phyloP scores from a whole-genome alignment of 2,797 vertebrate genomes.

The Apogon talboti region DNA sequence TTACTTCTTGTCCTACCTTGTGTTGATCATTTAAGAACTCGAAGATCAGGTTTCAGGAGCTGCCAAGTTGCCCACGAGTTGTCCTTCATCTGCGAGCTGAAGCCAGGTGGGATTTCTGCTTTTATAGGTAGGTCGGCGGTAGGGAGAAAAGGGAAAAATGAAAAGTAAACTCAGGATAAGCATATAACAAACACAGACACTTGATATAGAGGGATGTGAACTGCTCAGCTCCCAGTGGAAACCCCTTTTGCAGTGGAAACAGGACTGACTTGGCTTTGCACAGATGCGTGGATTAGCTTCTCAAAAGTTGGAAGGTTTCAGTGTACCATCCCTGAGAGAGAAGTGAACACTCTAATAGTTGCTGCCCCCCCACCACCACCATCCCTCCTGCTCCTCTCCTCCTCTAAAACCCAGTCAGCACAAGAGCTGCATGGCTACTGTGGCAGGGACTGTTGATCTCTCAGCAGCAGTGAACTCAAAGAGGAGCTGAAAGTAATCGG shows the following conservation, averaged over 20 bases:
- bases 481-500: slow-evolving; percentile 60
- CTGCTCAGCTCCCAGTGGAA: slow-evolving; percentile 44
- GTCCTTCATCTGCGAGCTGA: slow-evolving; percentile 54
- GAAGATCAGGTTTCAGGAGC: slow-evolving; percentile 48
- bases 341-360: slow-evolving; percentile 38
- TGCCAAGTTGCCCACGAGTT: slow-evolving; percentile 52
- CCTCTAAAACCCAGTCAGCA: slow-evolving; percentile 54
- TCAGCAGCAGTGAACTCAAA: slow-evolving; percentile 50
- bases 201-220: slow-evolving; percentile 35
- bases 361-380: background rate
- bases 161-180: slow-evolving; percentile 41
- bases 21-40: slow-evolving; percentile 45
- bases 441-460: slow-evolving; percentile 55
- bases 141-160: slow-evolving; percentile 30
- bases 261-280: slow-evolving; percentile 29
- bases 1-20: slow-evolving; percentile 26
- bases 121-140: slow-evolving; percentile 43
- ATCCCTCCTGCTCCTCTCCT: background rate
- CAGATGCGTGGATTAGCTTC: slow-evolving; percentile 66
- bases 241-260: slow-evolving; percentile 36
- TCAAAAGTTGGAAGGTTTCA: slow-evolving; percentile 51
- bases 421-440: slow-evolving; percentile 29
- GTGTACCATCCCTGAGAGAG: slow-evolving; percentile 33
- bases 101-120: slow-evolving; percentile 65
- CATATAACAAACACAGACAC: slow-evolving; percentile 7